Conservation (phyloP, 2,113 vertebrate species). For the Ceyx margarethae region DNA sequence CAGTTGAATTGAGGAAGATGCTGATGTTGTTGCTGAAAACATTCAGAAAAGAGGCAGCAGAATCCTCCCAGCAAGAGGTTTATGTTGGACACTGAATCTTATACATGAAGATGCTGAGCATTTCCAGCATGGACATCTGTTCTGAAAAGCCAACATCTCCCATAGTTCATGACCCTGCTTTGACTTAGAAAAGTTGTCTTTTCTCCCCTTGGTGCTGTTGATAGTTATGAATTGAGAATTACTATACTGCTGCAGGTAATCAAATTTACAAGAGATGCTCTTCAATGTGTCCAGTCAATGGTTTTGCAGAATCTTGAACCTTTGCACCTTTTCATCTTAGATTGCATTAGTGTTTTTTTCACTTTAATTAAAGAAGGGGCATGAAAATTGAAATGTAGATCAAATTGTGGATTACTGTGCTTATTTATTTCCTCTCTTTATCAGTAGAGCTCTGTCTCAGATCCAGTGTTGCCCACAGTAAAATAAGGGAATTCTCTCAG, state of each 20-base stretch:
- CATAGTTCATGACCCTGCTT: background rate
- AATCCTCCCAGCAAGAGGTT: background rate
- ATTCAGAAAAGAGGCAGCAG: background rate
- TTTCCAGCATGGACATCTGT: background rate
- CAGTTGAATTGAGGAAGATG: background rate
- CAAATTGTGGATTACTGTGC: background rate
- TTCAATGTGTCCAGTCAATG: background rate
- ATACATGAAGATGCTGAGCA: background rate
- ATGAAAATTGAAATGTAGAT: background rate
- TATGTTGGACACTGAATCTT: background rate
- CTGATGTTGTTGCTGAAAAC: background rate
- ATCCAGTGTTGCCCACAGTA: background rate
- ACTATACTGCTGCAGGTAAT: background rate
- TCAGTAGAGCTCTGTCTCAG: background rate
- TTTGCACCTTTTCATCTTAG: background rate
- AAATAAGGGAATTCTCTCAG: background rate
- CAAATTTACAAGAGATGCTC: background rate
- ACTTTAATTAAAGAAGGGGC: background rate
- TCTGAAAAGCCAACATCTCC: background rate
- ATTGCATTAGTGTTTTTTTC: background rate
- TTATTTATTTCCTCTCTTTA: background rate
- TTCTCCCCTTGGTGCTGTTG: background rate
- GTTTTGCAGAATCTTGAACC: background rate
- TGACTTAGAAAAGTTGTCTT: background rate
- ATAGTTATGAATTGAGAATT: background rate